A percentile compares a stretch with the other conserved stretches of the same genome.
phyloP scores from a whole-genome alignment of 2,797 vertebrate genomes.

The Sciurus carolinensis region DNA sequence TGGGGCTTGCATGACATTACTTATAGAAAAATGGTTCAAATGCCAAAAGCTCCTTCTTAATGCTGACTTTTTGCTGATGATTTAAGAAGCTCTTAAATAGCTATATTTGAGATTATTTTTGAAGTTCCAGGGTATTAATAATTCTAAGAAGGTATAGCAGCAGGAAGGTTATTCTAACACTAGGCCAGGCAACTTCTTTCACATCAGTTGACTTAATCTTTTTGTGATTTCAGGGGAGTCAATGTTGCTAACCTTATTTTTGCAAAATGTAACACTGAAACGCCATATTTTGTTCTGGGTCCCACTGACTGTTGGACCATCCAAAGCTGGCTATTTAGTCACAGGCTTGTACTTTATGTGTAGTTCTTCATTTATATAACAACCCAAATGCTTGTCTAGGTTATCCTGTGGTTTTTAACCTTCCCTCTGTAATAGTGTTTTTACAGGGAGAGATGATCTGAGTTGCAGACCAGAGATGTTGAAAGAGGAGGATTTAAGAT shows the following conservation, averaged over 20 bases:
- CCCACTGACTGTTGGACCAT: neutral
- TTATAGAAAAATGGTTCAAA: neutral
- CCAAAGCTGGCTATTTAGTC: neutral
- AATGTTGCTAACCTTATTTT: neutral
- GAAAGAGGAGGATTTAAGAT: neutral
- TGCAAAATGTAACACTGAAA: neutral
- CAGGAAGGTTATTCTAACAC: neutral
- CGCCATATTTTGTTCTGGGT: slow-evolving; percentile 15
- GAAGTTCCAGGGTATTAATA: neutral
- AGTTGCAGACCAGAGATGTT: slow-evolving; percentile 21
- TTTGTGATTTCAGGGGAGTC: neutral
- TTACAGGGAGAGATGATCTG: neutral
- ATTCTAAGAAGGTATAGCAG: neutral
- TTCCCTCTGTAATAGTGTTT: neutral
- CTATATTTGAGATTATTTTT: neutral
- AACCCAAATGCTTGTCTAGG: neutral
- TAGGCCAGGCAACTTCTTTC: neutral
- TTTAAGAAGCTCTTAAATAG: slow-evolving; percentile 16
- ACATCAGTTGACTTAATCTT: neutral
- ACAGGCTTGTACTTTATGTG: neutral
- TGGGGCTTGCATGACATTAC: neutral
- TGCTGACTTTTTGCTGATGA: neutral
- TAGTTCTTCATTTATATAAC: neutral
- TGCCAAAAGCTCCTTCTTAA: neutral
- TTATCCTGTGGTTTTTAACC: neutral